phyloP scores from a whole-genome alignment of 2,888 invertebrate genomes.

The Drosophila pegasa region DNA sequence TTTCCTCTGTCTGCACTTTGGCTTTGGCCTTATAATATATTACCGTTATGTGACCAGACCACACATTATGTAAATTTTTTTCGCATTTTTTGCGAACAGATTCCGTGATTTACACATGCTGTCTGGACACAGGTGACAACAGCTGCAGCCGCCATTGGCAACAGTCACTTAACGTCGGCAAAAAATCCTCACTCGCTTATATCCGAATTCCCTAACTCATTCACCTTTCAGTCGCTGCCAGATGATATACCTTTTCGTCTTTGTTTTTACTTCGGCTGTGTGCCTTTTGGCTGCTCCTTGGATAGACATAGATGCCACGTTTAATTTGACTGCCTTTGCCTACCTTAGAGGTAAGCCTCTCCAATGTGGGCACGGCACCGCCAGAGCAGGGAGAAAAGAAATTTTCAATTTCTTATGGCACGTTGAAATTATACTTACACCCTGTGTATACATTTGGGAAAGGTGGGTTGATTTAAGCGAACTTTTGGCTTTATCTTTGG shows the following conservation, averaged over 20 bases:
- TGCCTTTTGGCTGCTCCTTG: slow-evolving; percentile 9
- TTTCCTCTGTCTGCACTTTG: slow-evolving; percentile 17
- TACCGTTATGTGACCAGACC: slow-evolving; percentile 82
- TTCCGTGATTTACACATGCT: slow-evolving; percentile 58
- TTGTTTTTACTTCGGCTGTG: slow-evolving; percentile 37
- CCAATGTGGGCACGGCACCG: slow-evolving; percentile 8
- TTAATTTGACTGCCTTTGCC: slow-evolving; percentile 46
- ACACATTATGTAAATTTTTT: slow-evolving; percentile 71
- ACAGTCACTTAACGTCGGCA: slow-evolving; percentile 42
- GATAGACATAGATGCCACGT: slow-evolving; percentile 24
- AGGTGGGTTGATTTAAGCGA: not conserved
- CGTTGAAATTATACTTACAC: slow-evolving; percentile 62
- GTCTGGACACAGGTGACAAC: slow-evolving; percentile 72
- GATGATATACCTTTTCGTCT: slow-evolving; percentile 51
- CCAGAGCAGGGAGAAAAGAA: slow-evolving; percentile 61
- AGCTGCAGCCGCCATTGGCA: slow-evolving; percentile 56
- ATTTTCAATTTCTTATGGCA: slow-evolving; percentile 73
- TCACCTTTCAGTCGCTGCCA: slow-evolving; percentile 42
- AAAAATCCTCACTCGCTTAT: not conserved
- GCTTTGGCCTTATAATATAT: slow-evolving; percentile 54
- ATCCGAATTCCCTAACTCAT: slow-evolving; percentile 12
- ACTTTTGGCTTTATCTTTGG: no score
- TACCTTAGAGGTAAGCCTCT: slow-evolving; percentile 56
- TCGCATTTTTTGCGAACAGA: slow-evolving; percentile 34
- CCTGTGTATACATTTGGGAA: not conserved